Conservation (phyloP, 2,113 vertebrate genomes). For the Oryzias curvinotus region DNA sequence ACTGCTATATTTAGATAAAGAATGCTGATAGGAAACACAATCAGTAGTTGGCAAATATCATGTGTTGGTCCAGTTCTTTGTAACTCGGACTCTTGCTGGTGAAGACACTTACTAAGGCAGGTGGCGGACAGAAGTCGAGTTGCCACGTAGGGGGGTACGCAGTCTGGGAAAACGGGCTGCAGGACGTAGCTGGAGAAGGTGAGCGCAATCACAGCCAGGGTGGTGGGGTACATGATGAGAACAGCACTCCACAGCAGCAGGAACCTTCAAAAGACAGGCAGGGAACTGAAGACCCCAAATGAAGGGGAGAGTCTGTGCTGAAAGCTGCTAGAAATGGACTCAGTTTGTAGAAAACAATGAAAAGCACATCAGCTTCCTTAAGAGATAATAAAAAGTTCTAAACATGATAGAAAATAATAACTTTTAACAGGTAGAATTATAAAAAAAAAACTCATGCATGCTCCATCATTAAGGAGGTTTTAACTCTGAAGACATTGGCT, state of each 20-base stretch:
- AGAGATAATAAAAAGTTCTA: too few relatives aligned
- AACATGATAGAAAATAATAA: too few relatives aligned
- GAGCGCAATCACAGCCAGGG: conserved; percentile 91
- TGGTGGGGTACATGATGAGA: conserved; percentile 97
- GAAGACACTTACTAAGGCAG: conserved; percentile 86
- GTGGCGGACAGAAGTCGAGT: conserved; percentile 88
- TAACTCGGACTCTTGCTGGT: not conserved
- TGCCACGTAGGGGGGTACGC: conserved; percentile 87
- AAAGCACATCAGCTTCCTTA: too few relatives aligned
- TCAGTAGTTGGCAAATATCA: too few relatives aligned
- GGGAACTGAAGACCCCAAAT: not conserved
- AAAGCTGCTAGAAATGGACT: not conserved
- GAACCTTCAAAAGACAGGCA: conserved; percentile 77
- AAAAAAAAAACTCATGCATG: too few relatives aligned
- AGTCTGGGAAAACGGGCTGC: conserved; percentile 91
- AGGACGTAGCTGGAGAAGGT: conserved; percentile 97
- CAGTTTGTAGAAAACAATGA: too few relatives aligned
- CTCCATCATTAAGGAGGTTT: too few relatives aligned
- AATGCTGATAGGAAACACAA: too few relatives aligned
- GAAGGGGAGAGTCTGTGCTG: not conserved
- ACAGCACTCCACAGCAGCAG: conserved; percentile 94
- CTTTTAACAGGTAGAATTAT: too few relatives aligned
- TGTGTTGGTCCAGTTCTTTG: too few relatives aligned
- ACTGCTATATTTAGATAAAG: too few relatives aligned
- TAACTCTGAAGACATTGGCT: too few relatives aligned